phyloP scores from a whole-genome alignment of 35 echinoderm and acorn worm genomes.

The Diadema setosum region DNA sequence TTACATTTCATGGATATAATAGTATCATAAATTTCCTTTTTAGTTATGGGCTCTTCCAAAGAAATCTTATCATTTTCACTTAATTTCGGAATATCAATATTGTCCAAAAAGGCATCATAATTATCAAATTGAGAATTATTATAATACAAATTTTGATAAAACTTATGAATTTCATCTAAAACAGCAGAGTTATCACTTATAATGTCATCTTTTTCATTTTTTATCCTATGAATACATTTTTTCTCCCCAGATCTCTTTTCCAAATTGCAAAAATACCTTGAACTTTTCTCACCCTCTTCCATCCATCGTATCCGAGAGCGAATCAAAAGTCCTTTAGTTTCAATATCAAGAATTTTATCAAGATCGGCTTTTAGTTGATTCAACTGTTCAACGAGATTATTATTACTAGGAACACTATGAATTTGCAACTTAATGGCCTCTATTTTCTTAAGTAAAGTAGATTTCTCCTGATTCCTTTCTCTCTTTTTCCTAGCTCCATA shows the following conservation, averaged over 20 bases:
- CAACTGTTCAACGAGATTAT: neutral
- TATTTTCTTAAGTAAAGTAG: neutral
- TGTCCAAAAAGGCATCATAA: constrained; percentile 2
- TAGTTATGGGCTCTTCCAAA: neutral
- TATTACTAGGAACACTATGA: neutral
- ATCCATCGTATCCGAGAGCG: constrained; percentile 1
- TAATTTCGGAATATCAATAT: neutral
- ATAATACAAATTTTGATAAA: neutral
- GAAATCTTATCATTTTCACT: neutral
- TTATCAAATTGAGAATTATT: neutral
- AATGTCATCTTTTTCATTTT: neutral
- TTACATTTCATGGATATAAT: neutral
- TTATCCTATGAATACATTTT: neutral
- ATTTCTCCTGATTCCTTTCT: neutral
- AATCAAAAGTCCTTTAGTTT: neutral
- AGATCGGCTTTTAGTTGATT: neutral
- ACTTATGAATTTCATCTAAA: neutral
- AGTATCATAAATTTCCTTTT: constrained; percentile 2
- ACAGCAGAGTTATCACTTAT: neutral
- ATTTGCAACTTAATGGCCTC: neutral
- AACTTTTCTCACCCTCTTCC: constrained; percentile 19
- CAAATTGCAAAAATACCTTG: constrained; percentile 28
- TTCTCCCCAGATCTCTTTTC: constrained; percentile 23
- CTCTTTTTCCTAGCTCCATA: neutral
- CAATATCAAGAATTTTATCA: constrained; percentile 1